Evolutionary conservation across 2,113 vertebrate genomes (phyloP).

Genomic region (Hoplias malabaricus): DNA sequence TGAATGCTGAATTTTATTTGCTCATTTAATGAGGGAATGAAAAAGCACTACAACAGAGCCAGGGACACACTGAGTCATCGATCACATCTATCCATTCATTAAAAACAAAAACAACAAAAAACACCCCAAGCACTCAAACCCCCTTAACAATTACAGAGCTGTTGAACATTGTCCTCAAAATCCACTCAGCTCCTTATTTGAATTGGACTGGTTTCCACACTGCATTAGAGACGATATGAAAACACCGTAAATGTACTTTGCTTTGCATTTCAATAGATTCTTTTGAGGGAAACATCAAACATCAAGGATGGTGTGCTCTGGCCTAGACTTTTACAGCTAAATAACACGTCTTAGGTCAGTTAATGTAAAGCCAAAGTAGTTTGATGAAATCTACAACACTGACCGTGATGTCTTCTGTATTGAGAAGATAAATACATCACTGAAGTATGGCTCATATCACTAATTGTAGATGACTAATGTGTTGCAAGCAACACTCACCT

Average conservation of each 20-base stretch:
- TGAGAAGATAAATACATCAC: too few species aligned
- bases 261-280: background rate
- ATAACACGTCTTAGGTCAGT: background rate
- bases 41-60: background rate
- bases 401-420: too few species aligned
- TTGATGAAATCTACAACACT: too few species aligned
- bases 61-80: constrained; percentile 4
- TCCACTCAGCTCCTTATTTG: background rate
- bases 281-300: constrained; percentile 18
- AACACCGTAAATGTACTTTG: background rate
- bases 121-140: background rate
- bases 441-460: too few species aligned
- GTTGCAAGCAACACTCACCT: too few species aligned
- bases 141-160: constrained; percentile 17
- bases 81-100: background rate
- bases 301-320: too few species aligned
- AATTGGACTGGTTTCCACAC: background rate
- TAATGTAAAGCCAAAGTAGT: too few species aligned
- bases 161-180: constrained; percentile 7
- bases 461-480: too few species aligned
- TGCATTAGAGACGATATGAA: background rate
- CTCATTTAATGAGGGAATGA: constrained; percentile 15
- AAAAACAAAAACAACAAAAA: background rate
- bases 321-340: too few species aligned
- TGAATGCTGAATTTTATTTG: constrained; percentile 4